These are phyloP conservation scores for Solen grandis DNA, from an alignment of 1,140 invertebrate species.

Conservation along the genomic window DNA sequence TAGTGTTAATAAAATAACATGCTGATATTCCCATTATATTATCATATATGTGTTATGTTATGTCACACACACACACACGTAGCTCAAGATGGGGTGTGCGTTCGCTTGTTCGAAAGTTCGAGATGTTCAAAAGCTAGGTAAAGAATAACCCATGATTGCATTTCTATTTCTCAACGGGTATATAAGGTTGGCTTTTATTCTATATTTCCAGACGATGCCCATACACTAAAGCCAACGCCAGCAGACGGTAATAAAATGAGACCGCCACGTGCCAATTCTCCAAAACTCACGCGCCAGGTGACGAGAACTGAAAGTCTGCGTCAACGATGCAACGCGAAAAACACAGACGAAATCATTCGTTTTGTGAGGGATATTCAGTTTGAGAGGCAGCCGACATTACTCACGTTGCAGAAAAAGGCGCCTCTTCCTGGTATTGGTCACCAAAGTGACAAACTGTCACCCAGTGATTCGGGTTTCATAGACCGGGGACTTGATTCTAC, in stretches of 20 bases:
- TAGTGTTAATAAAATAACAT: no score
- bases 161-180: no score
- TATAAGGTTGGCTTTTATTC: no score
- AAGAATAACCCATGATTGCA: no score
- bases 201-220: slow-evolving; percentile 2
- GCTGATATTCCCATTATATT: no score
- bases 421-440: slow-evolving; percentile 62
- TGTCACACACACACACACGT: no score
- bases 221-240: background rate
- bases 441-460: background rate
- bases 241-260: slow-evolving; percentile 9
- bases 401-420: slow-evolving; percentile 55
- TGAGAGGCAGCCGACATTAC: slow-evolving; percentile 58
- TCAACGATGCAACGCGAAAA: slow-evolving; percentile 47
- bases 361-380: slow-evolving; percentile 64
- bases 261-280: slow-evolving; percentile 27
- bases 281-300: slow-evolving; percentile 3
- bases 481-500: slow-evolving; percentile 39
- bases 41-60: no score
- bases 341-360: slow-evolving; percentile 63
- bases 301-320: slow-evolving; percentile 24
- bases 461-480: slow-evolving; percentile 42
- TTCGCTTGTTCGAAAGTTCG: no score
- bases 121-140: no score
- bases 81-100: no score